A percentile compares a stretch with the other conserved stretches of the same genome.
phyloP scores from a whole-genome alignment of 1,140 invertebrate species.

The Physella acuta region DNA sequence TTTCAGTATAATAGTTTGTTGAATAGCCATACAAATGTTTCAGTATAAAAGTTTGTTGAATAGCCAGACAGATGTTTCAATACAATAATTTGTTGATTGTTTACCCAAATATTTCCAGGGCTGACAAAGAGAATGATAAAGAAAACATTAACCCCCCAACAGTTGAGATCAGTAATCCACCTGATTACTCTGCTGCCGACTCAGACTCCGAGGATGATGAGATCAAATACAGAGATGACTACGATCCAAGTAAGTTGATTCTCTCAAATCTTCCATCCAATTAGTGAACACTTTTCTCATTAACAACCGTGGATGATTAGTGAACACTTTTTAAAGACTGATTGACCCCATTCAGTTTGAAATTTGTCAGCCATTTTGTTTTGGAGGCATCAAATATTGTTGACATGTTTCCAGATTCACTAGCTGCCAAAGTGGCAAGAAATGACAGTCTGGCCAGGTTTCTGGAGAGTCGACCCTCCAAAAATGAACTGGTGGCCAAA shows the following conservation, averaged over 20 bases:
- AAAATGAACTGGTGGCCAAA: constrained; percentile 87
- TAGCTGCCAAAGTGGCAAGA: constrained; percentile 88
- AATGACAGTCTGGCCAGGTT: constrained; percentile 96
- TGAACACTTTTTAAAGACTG: no score
- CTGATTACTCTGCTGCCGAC: constrained; percentile 33
- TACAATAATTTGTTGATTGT: not conserved
- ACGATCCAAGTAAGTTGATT: constrained; percentile 32
- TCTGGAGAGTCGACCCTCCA: constrained; percentile 84
- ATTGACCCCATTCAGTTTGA: no score
- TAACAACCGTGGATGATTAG: no score
- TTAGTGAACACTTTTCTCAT: no score
- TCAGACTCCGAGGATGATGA: constrained; percentile 54
- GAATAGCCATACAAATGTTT: no score
- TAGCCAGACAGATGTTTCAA: no score
- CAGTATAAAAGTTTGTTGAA: no score
- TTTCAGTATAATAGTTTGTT: no score
- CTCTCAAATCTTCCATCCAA: no score
- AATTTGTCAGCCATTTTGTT: no score
- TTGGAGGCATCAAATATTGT: not conserved
- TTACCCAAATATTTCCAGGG: not conserved
- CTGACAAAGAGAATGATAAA: constrained; percentile 39
- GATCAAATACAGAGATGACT: constrained; percentile 66
- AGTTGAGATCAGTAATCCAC: constrained; percentile 22
- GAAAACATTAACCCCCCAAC: constrained; percentile 35
- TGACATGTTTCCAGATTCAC: constrained; percentile 53